Percentiles rank a stretch among this genome's conserved stretches.
Conservation (phyloP, 2,797 vertebrate genomes). For the Staurois parvus region DNA sequence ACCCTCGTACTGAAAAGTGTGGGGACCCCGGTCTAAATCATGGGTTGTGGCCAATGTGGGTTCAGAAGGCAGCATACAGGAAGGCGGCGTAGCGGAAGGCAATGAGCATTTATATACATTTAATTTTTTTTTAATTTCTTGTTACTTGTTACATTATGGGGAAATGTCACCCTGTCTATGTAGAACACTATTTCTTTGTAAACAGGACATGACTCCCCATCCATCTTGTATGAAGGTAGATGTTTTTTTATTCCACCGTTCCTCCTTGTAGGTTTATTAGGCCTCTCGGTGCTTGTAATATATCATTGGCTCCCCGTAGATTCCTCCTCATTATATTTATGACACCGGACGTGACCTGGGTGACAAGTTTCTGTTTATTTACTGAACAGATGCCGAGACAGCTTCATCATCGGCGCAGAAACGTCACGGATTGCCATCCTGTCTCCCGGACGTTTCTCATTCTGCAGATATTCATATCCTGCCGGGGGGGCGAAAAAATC, state of each 20-base stretch:
- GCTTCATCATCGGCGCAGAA: not conserved
- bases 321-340: not conserved
- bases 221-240: not conserved
- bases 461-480: slow-evolving; percentile 2
- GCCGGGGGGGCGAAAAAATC: not conserved
- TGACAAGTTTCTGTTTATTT: not conserved
- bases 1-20: no score
- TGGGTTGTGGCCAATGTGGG: no score
- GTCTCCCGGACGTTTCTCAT: not conserved
- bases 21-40: no score
- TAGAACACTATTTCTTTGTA: no score
- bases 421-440: not conserved
- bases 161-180: no score
- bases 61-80: no score
- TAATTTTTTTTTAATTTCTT: no score
- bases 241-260: not conserved
- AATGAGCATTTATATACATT: no score
- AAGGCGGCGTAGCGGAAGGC: no score
- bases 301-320: not conserved
- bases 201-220: no score
- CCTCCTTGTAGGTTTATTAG: not conserved
- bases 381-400: not conserved
- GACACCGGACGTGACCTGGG: not conserved
- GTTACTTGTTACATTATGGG: no score
- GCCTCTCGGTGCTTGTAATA: not conserved